These are phyloP conservation scores for Ctenoplectra terminalis DNA, from an alignment of 1,140 invertebrate genomes.

Conservation along the genomic window DNA sequence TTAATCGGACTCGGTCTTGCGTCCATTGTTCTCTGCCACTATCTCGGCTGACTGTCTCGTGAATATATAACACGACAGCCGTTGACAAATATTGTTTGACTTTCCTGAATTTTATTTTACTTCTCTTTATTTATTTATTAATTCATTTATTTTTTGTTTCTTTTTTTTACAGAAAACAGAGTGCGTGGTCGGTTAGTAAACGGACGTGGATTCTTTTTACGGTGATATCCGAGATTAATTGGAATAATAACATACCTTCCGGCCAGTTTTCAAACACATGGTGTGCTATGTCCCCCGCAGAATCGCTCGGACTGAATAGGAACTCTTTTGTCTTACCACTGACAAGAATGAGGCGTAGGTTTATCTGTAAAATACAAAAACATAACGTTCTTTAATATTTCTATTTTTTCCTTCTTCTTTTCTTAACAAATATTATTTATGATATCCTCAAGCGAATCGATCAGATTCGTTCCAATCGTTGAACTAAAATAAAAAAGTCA, in stretches of 20 bases:
- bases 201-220: not conserved
- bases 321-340: constrained; percentile 99
- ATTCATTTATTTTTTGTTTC: too few species aligned
- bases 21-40: constrained; percentile 7
- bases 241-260: constrained; percentile 86
- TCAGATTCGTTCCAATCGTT: too few species aligned
- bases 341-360: constrained; percentile 97
- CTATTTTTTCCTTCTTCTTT: too few species aligned
- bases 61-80: not conserved
- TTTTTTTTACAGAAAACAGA: not conserved
- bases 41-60: not conserved
- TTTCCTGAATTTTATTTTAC: not conserved
- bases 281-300: constrained; percentile 98
- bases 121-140: too few species aligned
- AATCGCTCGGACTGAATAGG: constrained; percentile 97
- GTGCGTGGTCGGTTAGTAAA: not conserved
- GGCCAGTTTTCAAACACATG: constrained; percentile 99
- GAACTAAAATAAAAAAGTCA: too few species aligned
- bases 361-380: constrained; percentile 90
- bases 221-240: not conserved
- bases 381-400: not conserved
- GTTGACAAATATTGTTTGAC: not conserved
- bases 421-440: not conserved
- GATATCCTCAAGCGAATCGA: too few species aligned
- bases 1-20: constrained; percentile 25